Conservation (phyloP, 2,888 invertebrate species). For the Volucella inflata region DNA sequence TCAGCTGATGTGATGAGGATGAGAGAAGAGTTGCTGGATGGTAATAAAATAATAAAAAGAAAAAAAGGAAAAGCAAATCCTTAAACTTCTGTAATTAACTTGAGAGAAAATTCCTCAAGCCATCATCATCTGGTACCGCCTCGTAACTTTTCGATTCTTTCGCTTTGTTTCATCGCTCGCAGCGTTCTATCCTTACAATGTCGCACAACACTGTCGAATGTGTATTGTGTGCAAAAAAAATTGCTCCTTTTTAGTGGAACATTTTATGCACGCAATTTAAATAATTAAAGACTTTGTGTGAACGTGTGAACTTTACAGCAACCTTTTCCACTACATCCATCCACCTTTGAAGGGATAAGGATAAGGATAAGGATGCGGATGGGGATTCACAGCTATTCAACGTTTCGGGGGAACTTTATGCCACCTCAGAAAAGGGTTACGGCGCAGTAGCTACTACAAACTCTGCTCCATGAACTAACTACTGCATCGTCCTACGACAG, state of each 20-base stretch:
- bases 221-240: background rate
- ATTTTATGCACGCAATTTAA: constrained; percentile 37
- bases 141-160: constrained; percentile 33
- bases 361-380: background rate
- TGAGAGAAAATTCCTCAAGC: constrained; percentile 40
- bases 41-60: background rate
- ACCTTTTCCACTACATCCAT: background rate
- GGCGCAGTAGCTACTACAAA: no score
- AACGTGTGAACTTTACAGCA: constrained; percentile 31
- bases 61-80: constrained; percentile 5
- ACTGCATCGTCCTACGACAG: background rate
- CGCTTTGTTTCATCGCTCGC: background rate
- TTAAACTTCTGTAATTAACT: constrained; percentile 61
- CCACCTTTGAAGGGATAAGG: background rate
- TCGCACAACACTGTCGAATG: constrained; percentile 30
- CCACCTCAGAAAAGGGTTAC: background rate
- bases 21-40: background rate
- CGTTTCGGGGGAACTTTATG: background rate
- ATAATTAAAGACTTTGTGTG: constrained; percentile 60
- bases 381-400: constrained; percentile 3
- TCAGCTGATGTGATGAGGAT: no score
- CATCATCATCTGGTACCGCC: constrained; percentile 33
- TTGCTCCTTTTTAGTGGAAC: background rate
- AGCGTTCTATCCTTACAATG: constrained; percentile 30
- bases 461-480: background rate